Conservation (phyloP, 2,797 vertebrate species). For the Bryconaethiops microstoma region DNA sequence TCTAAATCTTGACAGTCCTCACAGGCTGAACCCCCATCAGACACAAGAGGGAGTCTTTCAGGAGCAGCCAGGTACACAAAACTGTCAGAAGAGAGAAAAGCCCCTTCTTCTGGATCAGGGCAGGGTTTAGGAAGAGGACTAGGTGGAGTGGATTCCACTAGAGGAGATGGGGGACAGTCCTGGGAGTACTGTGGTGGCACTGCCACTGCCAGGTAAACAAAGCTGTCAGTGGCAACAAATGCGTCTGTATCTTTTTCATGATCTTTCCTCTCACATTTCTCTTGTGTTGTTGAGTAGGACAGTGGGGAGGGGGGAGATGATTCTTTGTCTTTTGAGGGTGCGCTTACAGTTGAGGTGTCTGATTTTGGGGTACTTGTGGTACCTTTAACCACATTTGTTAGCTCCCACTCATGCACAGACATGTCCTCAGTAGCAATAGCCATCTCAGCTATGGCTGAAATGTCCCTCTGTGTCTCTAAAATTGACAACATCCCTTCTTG, state of each 20-base stretch:
- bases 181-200: slow-evolving; percentile 66
- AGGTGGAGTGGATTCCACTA: slow-evolving; percentile 70
- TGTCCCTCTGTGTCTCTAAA: slow-evolving; percentile 58
- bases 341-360: slow-evolving; percentile 43
- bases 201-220: slow-evolving; percentile 82
- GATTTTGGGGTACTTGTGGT: slow-evolving; percentile 66
- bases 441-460: slow-evolving; percentile 48
- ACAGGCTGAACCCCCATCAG: slow-evolving; percentile 70
- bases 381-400: slow-evolving; percentile 47
- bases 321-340: slow-evolving; percentile 24
- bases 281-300: slow-evolving; percentile 52
- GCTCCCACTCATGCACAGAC: slow-evolving; percentile 40
- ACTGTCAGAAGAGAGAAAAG: slow-evolving; percentile 76
- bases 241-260: slow-evolving; percentile 67
- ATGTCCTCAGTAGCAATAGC: slow-evolving; percentile 52
- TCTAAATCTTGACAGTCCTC: slow-evolving; percentile 76
- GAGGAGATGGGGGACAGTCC: slow-evolving; percentile 74
- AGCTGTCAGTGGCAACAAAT: slow-evolving; percentile 80
- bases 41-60: slow-evolving; percentile 68
- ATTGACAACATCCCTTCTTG: slow-evolving; percentile 54
- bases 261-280: slow-evolving; percentile 58
- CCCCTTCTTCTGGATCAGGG: slow-evolving; percentile 67
- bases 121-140: slow-evolving; percentile 74
- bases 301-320: slow-evolving; percentile 59
- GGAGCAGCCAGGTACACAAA: slow-evolving; percentile 86